These are phyloP conservation scores for Pangasius macronema DNA, from an alignment of 2,797 vertebrate species.

Conservation along the genomic window DNA sequence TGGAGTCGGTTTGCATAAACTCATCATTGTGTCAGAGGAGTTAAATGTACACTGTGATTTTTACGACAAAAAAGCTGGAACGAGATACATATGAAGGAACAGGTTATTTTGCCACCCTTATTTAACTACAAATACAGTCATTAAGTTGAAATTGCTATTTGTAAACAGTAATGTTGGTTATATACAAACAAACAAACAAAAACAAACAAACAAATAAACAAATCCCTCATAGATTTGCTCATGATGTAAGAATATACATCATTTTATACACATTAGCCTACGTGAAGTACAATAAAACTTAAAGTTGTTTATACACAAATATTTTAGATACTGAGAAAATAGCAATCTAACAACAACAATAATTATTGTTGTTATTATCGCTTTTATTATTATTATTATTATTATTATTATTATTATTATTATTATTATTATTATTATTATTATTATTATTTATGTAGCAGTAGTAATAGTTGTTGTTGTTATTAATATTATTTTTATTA, in stretches of 20 bases:
- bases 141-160: not conserved
- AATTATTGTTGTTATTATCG: not conserved
- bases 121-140: not conserved
- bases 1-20: not conserved
- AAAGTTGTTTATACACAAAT: not conserved
- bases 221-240: not conserved
- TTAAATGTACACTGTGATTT: slow-evolving; percentile 6
- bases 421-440: not conserved
- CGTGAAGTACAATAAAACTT: not conserved
- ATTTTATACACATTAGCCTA: not conserved
- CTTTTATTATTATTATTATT: not conserved
- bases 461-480: no score
- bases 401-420: not conserved
- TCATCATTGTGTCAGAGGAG: not conserved
- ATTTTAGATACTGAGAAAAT: not conserved
- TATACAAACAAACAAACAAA: not conserved
- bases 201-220: not conserved
- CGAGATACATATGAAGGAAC: not conserved
- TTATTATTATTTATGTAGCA: not conserved
- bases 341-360: not conserved
- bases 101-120: not conserved
- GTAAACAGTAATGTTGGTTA: not conserved
- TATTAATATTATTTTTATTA: not conserved
- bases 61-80: not conserved
- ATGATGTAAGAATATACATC: not conserved